Percentiles rank a stretch among this genome's conserved stretches.
Conservation (phyloP, 2,113 vertebrate genomes). For the Macrotis lagotis region DNA sequence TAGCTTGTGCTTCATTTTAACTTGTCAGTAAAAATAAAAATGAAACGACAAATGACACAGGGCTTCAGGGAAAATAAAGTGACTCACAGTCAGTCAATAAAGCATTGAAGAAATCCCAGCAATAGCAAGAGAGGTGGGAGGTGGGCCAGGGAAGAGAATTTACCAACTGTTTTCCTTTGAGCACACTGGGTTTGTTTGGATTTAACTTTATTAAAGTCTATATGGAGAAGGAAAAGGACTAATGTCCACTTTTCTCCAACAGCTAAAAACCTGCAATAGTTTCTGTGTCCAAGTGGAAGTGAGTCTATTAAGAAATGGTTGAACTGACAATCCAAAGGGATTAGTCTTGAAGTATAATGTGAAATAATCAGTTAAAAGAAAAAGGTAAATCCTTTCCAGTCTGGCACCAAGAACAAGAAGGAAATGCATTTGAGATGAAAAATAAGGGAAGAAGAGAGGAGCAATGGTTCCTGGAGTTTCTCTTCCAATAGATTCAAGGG, state of each 20-base stretch:
- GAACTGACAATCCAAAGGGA: slow-evolving; percentile 49
- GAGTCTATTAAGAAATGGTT: slow-evolving; percentile 46
- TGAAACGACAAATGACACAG: not conserved
- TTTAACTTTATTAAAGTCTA: slow-evolving; percentile 76
- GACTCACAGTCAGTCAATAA: not conserved
- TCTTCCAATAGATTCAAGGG: not conserved
- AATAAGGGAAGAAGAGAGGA: not conserved
- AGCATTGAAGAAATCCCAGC: not conserved
- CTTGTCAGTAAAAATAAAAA: not conserved
- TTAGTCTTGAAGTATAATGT: slow-evolving; percentile 65
- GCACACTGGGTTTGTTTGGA: slow-evolving; percentile 62
- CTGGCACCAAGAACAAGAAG: slow-evolving; percentile 54
- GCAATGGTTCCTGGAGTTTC: not conserved
- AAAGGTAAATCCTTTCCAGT: slow-evolving; percentile 69
- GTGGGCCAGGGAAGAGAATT: slow-evolving; percentile 51
- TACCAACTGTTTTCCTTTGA: slow-evolving; percentile 66
- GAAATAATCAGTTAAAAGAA: slow-evolving; percentile 67
- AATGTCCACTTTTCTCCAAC: slow-evolving; percentile 65
- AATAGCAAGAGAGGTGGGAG: slow-evolving; percentile 35
- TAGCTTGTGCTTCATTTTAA: not conserved
- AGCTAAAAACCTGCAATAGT: slow-evolving; percentile 60
- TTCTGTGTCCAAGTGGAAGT: slow-evolving; percentile 23
- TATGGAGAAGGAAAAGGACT: slow-evolving; percentile 60
- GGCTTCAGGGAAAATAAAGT: not conserved
- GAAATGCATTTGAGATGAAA: slow-evolving; percentile 37